Conservation (phyloP, 2,888 invertebrate species). For the Sipunculus nudus region DNA sequence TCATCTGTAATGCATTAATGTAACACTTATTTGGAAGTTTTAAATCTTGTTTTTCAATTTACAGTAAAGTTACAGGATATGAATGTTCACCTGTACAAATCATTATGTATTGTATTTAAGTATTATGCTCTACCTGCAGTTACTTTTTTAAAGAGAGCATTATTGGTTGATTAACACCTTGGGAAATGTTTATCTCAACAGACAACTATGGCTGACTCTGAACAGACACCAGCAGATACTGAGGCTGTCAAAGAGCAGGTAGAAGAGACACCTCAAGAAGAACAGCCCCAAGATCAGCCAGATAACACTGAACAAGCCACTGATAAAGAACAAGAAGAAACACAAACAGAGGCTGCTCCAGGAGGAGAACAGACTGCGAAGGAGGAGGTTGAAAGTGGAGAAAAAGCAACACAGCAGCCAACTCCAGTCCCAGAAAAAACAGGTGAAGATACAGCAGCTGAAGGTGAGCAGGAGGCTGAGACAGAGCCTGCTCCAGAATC, state of each 20-base stretch:
- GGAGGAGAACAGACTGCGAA: neutral
- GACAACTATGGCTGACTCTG: neutral
- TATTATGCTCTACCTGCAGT: too few relatives aligned
- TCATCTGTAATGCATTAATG: too few relatives aligned
- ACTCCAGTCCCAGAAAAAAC: neutral
- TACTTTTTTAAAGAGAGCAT: too few relatives aligned
- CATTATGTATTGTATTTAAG: too few relatives aligned
- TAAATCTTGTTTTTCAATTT: too few relatives aligned
- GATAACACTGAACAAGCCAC: conserved; percentile 10
- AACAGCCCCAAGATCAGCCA: neutral
- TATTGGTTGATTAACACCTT: too few relatives aligned
- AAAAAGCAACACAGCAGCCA: neutral
- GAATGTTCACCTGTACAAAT: too few relatives aligned
- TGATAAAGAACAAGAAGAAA: neutral
- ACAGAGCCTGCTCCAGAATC: neutral
- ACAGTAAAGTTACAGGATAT: too few relatives aligned
- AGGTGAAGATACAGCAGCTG: conserved; percentile 1
- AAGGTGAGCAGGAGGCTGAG: conserved; percentile 3
- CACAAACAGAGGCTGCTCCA: conserved; percentile 12
- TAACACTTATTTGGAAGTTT: too few relatives aligned
- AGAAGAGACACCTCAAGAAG: conserved; percentile 16
- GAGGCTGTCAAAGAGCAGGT: conserved; percentile 3
- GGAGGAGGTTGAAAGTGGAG: neutral
- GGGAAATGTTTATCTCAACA: too few relatives aligned
- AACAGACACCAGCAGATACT: conserved; percentile 3